Evolutionary conservation across 2,113 vertebrate genomes (phyloP).

Genomic region (Plotosus lineatus): DNA sequence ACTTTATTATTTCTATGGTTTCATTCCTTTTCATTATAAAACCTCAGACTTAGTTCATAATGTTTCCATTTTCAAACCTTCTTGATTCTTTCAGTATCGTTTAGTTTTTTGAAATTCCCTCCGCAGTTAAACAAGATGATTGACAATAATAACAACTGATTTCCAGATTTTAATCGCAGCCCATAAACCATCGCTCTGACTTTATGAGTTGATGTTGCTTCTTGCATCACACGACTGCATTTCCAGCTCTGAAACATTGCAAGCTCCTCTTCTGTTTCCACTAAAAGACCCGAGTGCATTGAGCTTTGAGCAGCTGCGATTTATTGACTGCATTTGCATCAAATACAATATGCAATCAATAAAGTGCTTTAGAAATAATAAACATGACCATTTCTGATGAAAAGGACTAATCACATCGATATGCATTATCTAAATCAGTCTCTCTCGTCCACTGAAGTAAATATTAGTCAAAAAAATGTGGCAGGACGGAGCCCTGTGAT

Average conservation of each 20-base stretch:
- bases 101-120: background rate
- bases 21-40: background rate
- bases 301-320: background rate
- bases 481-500: background rate
- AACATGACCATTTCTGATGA: background rate
- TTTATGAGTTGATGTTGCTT: background rate
- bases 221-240: background rate
- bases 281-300: background rate
- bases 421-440: background rate
- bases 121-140: background rate
- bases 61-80: background rate
- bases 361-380: background rate
- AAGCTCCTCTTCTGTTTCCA: background rate
- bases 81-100: background rate
- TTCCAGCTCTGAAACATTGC: background rate
- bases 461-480: background rate
- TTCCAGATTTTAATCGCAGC: background rate
- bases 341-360: background rate
- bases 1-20: background rate
- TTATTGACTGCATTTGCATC: background rate
- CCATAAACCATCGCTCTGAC: background rate
- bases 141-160: background rate
- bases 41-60: background rate
- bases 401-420: background rate
- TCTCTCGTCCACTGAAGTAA: background rate